phyloP scores from a whole-genome alignment of 1,140 invertebrate species.

The Lamellibrachia luymesi region DNA sequence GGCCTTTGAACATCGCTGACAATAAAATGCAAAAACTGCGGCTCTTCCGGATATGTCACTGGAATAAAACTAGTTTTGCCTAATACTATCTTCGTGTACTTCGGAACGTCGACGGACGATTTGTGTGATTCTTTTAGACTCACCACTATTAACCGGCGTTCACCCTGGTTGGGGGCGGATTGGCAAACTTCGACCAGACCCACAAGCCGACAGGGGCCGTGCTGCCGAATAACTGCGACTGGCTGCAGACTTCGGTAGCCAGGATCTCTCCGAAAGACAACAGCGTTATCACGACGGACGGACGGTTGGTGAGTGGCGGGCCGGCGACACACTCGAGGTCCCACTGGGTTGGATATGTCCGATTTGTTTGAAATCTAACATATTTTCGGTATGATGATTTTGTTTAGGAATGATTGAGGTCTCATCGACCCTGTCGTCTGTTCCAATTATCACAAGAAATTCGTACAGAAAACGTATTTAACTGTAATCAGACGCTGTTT shows the following conservation, averaged over 20 bases:
- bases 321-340: no score
- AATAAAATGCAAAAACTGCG: no score
- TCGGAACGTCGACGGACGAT: background rate
- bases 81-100: constrained; percentile 6
- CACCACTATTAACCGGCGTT: constrained; percentile 97
- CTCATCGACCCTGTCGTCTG: no score
- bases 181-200: constrained; percentile 71
- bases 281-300: constrained; percentile 66
- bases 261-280: constrained; percentile 76
- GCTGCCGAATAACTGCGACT: constrained; percentile 74
- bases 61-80: background rate
- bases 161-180: constrained; percentile 89
- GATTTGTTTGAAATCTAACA: no score
- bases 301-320: constrained; percentile 68
- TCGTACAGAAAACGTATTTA: no score
- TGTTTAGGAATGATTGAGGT: no score
- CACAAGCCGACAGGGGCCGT: constrained; percentile 67
- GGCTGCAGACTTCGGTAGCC: constrained; percentile 74
- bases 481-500: no score
- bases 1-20: no score
- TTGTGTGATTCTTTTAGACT: constrained; percentile 59
- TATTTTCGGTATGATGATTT: no score
- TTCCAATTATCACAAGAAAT: no score
- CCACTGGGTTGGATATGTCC: no score
- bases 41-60: no score